Percentiles rank a stretch among this genome's conserved stretches.
These are phyloP conservation scores for Epizoanthus illoricatus DNA, from an alignment of 92 coral and sea anemone genomes.

Conservation along the genomic window DNA sequence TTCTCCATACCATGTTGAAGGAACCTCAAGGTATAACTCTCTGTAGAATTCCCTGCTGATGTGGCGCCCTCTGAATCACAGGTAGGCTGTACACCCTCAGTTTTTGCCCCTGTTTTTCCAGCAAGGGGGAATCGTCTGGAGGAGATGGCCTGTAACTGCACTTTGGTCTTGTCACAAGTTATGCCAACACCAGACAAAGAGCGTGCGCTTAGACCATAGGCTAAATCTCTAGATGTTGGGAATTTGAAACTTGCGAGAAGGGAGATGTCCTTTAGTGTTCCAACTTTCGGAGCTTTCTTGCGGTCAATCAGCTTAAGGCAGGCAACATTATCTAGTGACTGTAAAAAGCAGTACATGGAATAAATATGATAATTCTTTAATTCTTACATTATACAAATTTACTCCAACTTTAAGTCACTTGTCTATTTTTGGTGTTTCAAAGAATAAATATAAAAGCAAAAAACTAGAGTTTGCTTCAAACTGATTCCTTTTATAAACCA, in stretches of 20 bases:
- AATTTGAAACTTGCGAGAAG: slow-evolving; percentile 1
- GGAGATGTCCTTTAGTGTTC: slow-evolving; percentile 2
- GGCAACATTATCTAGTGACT: slow-evolving; percentile 2
- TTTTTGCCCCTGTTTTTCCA: background rate
- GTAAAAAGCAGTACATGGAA: background rate
- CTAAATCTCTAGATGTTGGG: background rate
- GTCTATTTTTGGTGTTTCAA: too few species aligned
- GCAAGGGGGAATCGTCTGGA: background rate
- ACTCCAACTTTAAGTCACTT: too few species aligned
- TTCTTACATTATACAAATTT: too few species aligned
- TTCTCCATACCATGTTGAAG: background rate
- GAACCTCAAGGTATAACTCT: background rate
- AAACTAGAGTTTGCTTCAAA: too few species aligned
- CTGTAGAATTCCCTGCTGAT: background rate
- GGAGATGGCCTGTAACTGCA: background rate
- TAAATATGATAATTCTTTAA: too few species aligned
- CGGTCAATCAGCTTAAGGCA: slow-evolving; percentile 17
- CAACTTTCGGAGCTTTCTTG: slow-evolving; percentile 10
- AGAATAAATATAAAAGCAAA: too few species aligned
- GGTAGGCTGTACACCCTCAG: background rate
- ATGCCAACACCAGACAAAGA: slow-evolving; percentile 5
- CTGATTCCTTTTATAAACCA: too few species aligned
- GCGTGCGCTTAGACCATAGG: background rate
- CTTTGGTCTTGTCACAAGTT: background rate
- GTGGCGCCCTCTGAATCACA: background rate